These are phyloP conservation scores for Oxycera nigricornis DNA, from an alignment of 2,888 invertebrate species.

Conservation along the genomic window DNA sequence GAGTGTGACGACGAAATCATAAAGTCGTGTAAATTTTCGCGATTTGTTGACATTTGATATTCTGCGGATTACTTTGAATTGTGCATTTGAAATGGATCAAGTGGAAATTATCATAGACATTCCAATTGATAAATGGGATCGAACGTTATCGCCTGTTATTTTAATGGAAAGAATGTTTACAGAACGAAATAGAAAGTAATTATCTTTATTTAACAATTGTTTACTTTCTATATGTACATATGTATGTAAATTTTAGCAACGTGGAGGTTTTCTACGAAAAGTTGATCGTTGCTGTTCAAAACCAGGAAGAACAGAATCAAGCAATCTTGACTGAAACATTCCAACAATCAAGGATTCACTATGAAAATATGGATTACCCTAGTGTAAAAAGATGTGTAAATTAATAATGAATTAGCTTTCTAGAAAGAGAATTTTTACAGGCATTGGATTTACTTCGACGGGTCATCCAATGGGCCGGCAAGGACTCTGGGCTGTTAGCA, in stretches of 20 bases:
- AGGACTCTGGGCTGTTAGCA: background rate
- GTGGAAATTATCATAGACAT: background rate
- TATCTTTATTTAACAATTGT: background rate
- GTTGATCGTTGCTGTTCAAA: no score
- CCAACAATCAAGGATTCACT: no score
- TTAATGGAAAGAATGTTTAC: background rate
- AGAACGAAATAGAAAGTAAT: background rate
- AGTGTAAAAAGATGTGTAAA: no score
- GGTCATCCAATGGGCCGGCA: background rate
- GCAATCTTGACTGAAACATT: no score
- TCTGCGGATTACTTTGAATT: background rate
- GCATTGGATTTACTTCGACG: background rate
- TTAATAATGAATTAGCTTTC: no score
- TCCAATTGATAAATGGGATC: constrained; percentile 8
- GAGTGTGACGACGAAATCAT: no score
- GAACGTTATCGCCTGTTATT: background rate
- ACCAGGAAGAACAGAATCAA: no score
- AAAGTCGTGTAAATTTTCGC: no score
- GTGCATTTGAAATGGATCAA: background rate
- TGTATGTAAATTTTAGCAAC: background rate
- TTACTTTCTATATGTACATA: background rate
- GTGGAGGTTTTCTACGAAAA: background rate
- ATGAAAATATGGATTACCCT: no score
- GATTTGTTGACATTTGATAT: no score
- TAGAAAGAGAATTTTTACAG: no score